Evolutionary conservation across 2,797 vertebrate species (phyloP).

Genomic region (Anabacerthia variegaticeps): DNA sequence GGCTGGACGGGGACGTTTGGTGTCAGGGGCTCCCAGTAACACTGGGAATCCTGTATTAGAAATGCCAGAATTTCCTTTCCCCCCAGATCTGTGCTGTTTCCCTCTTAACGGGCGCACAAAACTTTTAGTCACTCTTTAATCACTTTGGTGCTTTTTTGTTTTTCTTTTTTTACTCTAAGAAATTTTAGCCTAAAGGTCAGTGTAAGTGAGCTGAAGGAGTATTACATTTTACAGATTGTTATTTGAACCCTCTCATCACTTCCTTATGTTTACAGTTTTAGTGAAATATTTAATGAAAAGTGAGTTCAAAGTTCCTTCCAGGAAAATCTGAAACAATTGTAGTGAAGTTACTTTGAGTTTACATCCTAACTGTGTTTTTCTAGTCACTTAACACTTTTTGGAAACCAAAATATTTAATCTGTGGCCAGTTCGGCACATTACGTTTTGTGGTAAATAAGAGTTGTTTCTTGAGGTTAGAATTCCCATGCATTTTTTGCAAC

Average conservation of each 20-base stretch:
- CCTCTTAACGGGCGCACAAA: background rate
- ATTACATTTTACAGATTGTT: background rate
- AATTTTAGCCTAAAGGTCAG: background rate
- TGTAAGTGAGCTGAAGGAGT: background rate
- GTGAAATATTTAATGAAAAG: background rate
- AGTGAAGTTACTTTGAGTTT: background rate
- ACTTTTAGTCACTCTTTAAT: background rate
- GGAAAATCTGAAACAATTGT: background rate
- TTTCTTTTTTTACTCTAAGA: background rate
- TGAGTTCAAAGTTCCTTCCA: fast-evolving
- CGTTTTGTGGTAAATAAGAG: background rate
- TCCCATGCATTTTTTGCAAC: background rate
- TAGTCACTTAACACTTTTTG: background rate
- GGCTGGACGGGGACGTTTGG: no score
- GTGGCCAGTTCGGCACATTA: background rate
- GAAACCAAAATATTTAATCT: background rate
- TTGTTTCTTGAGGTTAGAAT: background rate
- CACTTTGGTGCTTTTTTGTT: background rate
- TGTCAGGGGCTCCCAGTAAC: fast-evolving
- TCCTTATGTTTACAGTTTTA: background rate
- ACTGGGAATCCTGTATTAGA: fast-evolving
- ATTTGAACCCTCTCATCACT: background rate
- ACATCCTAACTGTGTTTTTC: background rate
- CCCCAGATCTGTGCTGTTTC: fast-evolving
- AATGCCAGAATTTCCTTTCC: fast-evolving